Conservation (phyloP, 2,113 vertebrate species). For the Tyto alba region DNA sequence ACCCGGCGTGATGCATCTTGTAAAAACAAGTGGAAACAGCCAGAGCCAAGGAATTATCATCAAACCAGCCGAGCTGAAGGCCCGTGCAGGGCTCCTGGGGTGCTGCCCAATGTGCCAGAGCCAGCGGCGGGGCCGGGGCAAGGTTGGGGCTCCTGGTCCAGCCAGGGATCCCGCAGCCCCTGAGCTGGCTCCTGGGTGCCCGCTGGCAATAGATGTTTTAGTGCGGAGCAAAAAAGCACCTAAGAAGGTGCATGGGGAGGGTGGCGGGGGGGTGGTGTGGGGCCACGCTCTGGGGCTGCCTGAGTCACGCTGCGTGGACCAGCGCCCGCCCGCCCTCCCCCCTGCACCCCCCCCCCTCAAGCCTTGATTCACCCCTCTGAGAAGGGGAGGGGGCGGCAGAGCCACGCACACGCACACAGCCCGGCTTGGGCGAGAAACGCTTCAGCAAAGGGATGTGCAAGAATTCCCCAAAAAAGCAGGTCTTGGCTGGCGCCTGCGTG, state of each 20-base stretch:
- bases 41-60: background rate
- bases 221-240: background rate
- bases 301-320: background rate
- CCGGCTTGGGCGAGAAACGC: background rate
- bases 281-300: background rate
- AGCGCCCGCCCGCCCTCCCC: background rate
- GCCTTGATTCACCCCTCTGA: background rate
- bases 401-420: background rate
- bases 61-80: background rate
- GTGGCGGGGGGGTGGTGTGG: rapidly evolving
- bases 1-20: background rate
- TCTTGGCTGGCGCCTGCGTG: slow-evolving; percentile 32
- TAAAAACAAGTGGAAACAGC: slow-evolving; percentile 5
- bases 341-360: background rate
- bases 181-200: rapidly evolving
- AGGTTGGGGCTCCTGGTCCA: background rate
- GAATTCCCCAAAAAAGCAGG: slow-evolving; percentile 37
- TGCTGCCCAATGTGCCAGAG: rapidly evolving
- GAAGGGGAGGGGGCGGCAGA: background rate
- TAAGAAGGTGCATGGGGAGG: rapidly evolving
- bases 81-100: rapidly evolving
- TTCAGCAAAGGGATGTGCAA: background rate
- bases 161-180: background rate
- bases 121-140: rapidly evolving
- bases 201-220: rapidly evolving